phyloP scores from a whole-genome alignment of 1,140 invertebrate species.

The Polyergus mexicanus region DNA sequence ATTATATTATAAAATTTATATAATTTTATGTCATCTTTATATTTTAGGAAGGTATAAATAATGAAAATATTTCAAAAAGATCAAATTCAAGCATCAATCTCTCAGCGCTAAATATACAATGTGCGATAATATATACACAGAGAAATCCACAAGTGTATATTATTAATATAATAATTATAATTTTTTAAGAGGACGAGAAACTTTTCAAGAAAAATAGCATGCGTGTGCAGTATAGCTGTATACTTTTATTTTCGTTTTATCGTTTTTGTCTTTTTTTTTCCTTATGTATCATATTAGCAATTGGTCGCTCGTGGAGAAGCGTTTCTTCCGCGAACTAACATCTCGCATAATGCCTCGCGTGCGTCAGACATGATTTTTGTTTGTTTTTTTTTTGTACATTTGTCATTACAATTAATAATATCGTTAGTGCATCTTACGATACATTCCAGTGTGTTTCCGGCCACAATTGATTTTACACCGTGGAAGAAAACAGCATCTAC shows the following conservation, averaged over 20 bases:
- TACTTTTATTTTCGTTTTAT: constrained; percentile 63
- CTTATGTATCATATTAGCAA: constrained; percentile 43
- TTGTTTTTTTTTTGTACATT: constrained; percentile 39
- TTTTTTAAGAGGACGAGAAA: constrained; percentile 30
- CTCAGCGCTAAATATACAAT: neutral
- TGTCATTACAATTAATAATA: constrained; percentile 65
- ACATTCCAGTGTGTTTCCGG: constrained; percentile 42
- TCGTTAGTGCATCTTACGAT: constrained; percentile 76
- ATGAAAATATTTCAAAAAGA: neutral
- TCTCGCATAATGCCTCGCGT: constrained; percentile 39
- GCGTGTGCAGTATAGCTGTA: constrained; percentile 48
- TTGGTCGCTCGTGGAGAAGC: constrained; percentile 10
- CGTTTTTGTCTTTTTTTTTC: constrained; percentile 41
- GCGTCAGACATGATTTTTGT: constrained; percentile 28
- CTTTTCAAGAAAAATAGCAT: constrained; percentile 57
- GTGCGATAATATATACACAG: constrained; percentile 8
- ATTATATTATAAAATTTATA: neutral
- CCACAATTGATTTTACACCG: constrained; percentile 31
- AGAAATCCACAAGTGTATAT: neutral
- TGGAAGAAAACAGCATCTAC: constrained; percentile 45
- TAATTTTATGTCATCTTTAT: too few relatives aligned
- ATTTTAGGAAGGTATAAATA: neutral
- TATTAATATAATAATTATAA: neutral
- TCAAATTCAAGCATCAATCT: neutral
- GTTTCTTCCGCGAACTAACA: constrained; percentile 46